phyloP scores from a whole-genome alignment of 2,113 vertebrate species.

The Tetrax tetrax region DNA sequence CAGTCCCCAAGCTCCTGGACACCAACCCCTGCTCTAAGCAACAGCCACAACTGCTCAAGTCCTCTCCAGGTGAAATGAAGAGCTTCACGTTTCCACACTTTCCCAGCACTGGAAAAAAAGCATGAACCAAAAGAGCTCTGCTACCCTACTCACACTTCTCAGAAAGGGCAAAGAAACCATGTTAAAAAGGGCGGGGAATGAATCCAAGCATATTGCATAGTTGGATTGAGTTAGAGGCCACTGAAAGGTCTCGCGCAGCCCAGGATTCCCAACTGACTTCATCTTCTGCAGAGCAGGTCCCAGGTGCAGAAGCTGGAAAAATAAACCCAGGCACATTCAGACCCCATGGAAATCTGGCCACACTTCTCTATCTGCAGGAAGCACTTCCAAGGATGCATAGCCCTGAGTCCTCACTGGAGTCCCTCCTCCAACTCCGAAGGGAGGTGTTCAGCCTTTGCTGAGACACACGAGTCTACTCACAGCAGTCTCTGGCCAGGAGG shows the following conservation, averaged over 20 bases:
- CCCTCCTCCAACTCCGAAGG: not conserved
- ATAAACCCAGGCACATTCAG: not conserved
- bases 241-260: not conserved
- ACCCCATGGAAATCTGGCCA: not conserved
- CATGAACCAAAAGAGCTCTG: not conserved
- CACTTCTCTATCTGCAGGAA: not conserved
- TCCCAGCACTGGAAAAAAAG: not conserved
- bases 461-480: rapidly evolving
- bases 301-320: not conserved
- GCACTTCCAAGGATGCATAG: not conserved
- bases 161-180: not conserved
- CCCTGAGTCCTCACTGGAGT: not conserved
- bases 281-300: not conserved
- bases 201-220: not conserved
- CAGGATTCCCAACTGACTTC: rapidly evolving
- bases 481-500: not conserved
- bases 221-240: not conserved
- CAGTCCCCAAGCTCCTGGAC: not conserved
- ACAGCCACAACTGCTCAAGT: not conserved
- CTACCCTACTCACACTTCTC: not conserved
- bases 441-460: rapidly evolving
- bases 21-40: not conserved
- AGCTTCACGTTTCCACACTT: not conserved
- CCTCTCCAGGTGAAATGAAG: not conserved
- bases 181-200: not conserved